Percentiles rank a stretch among this genome's conserved stretches.
These are phyloP conservation scores for Labeo catla DNA, from an alignment of 2,113 vertebrate genomes.

Conservation along the genomic window DNA sequence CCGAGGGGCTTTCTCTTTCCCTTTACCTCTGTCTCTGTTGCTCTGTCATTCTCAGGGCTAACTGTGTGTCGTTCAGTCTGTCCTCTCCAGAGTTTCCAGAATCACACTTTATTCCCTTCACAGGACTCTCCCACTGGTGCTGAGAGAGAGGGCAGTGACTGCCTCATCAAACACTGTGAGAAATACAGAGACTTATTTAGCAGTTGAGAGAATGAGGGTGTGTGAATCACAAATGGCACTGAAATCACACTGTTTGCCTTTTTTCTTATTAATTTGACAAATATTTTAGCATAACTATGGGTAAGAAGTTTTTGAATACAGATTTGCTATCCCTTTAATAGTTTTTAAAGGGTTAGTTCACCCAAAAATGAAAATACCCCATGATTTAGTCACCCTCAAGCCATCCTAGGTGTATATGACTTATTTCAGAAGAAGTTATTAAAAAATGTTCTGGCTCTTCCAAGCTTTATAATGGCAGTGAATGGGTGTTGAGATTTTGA, in stretches of 20 bases:
- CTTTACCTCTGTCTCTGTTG: conserved; percentile 31
- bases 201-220: not conserved
- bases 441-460: no score
- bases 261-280: not conserved
- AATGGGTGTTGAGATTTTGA: no score
- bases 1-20: not conserved
- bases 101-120: conserved; percentile 17
- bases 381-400: no score
- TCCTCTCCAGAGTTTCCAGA: conserved; percentile 16
- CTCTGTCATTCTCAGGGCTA: conserved; percentile 40
- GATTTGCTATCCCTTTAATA: no score
- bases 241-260: not conserved
- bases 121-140: not conserved
- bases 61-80: conserved; percentile 25
- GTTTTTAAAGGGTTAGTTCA: no score
- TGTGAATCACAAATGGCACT: not conserved
- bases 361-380: no score
- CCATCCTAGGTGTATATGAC: no score
- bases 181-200: conserved; percentile 17
- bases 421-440: no score
- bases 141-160: conserved; percentile 17
- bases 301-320: no score
- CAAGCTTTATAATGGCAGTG: no score
- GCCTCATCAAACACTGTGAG: not conserved
- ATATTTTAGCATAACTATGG: not conserved